These are phyloP conservation scores for Muscina levida DNA, from an alignment of 2,888 invertebrate species.

Conservation along the genomic window DNA sequence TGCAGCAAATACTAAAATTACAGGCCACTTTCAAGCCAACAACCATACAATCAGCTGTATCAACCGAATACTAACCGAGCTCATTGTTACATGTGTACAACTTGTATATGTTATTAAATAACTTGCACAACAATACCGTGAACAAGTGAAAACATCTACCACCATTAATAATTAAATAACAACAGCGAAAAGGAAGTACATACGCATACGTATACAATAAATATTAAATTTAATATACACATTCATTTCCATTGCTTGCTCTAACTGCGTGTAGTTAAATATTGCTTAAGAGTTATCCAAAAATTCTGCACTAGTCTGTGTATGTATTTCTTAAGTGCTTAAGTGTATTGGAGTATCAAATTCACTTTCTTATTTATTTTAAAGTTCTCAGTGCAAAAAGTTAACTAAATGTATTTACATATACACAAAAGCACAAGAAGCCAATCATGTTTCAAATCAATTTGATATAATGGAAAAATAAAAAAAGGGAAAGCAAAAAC, in stretches of 20 bases:
- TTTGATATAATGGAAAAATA: background rate
- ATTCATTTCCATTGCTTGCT: too few species aligned
- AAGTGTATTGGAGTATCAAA: background rate
- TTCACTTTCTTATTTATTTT: background rate
- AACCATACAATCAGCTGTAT: background rate
- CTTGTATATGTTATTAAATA: too few species aligned
- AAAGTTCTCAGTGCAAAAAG: constrained; percentile 1
- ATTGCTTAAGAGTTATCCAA: background rate
- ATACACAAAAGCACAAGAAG: background rate
- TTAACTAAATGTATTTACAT: background rate
- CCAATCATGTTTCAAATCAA: constrained; percentile 13
- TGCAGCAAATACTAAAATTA: too few species aligned
- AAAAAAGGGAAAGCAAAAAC: background rate
- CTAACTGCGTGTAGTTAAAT: too few species aligned
- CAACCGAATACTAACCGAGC: too few species aligned
- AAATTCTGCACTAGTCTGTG: too few species aligned
- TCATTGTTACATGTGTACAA: too few species aligned
- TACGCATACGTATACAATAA: too few species aligned
- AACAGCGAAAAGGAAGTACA: too few species aligned
- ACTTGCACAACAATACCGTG: background rate
- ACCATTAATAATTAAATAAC: background rate
- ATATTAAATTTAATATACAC: background rate
- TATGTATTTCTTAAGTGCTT: too few species aligned
- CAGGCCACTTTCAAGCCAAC: constrained; percentile 18
- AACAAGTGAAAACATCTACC: too few species aligned